Conservation (phyloP, 2,888 invertebrate genomes). For the Leucophora obtusa region DNA sequence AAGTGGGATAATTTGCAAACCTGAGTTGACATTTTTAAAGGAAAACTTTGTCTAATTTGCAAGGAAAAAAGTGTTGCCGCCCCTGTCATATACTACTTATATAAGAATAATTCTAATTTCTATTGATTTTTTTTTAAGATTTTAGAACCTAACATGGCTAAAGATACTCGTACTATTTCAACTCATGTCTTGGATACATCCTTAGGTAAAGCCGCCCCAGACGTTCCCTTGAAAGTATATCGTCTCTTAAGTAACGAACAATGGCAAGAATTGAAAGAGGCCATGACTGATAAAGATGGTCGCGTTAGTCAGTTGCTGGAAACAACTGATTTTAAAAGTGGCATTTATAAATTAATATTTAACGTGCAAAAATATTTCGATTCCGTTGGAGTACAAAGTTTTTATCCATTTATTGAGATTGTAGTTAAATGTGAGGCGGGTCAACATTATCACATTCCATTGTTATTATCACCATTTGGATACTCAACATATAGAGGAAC, state of each 20-base stretch:
- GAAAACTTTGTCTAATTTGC: too few relatives aligned
- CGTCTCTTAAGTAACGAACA: conserved; percentile 80
- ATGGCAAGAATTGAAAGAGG: conserved; percentile 85
- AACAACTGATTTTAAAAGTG: conserved; percentile 81
- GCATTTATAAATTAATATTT: conserved; percentile 87
- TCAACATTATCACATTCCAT: conserved; percentile 87
- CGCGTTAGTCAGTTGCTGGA: conserved; percentile 83
- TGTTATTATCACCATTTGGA: conserved; percentile 87
- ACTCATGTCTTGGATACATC: conserved; percentile 88
- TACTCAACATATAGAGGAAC: conserved; percentile 87
- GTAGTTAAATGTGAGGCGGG: conserved; percentile 84
- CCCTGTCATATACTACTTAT: neutral
- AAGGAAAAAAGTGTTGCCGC: too few relatives aligned
- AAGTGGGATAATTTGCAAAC: too few relatives aligned
- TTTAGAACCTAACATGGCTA: conserved; percentile 35
- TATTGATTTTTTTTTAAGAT: conserved; percentile 25
- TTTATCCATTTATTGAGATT: conserved; percentile 89
- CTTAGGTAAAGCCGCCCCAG: conserved; percentile 83
- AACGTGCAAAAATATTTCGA: conserved; percentile 86
- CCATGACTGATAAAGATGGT: conserved; percentile 84
- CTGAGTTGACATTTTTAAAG: too few relatives aligned
- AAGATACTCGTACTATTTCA: conserved; percentile 82
- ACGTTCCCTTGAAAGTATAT: conserved; percentile 84
- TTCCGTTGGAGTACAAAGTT: conserved; percentile 81
- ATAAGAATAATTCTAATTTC: neutral